Percentiles rank a stretch among this genome's conserved stretches.
Evolutionary conservation across 1,140 invertebrate genomes (phyloP).

Genomic region (Teleopsis dalmanni): DNA sequence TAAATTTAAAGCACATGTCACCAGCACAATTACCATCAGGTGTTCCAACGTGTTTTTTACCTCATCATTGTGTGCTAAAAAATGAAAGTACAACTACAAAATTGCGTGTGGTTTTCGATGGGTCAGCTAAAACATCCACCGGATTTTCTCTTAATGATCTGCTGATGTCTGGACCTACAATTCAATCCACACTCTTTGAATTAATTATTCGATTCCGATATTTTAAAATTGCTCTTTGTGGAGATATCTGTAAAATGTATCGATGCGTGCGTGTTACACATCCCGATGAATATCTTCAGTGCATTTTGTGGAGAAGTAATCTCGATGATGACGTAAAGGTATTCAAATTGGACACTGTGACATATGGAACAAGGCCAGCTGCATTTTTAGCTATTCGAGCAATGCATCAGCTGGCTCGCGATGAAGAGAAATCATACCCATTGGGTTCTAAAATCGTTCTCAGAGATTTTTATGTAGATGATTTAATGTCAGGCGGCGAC

Average conservation of each 20-base stretch:
- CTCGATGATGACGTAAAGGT: constrained; percentile 16
- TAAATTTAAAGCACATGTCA: constrained; percentile 1
- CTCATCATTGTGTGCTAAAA: constrained; percentile 8
- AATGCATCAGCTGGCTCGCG: constrained; percentile 30
- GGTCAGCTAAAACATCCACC: constrained; percentile 10
- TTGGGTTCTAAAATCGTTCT: constrained; percentile 5
- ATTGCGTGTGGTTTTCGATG: constrained; percentile 12
- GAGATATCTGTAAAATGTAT: constrained; percentile 45
- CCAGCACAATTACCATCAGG: no score
- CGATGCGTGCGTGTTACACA: constrained; percentile 37
- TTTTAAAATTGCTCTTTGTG: constrained; percentile 29
- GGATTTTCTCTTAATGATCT: constrained; percentile 20
- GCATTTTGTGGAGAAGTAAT: constrained; percentile 41
- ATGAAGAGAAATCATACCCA: constrained; percentile 19
- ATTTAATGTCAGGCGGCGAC: constrained; percentile 28
- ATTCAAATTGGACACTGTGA: constrained; percentile 20
- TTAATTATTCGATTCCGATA: constrained; percentile 38
- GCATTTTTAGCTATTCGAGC: constrained; percentile 26
- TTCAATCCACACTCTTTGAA: constrained; percentile 19
- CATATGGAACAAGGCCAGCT: constrained; percentile 23
- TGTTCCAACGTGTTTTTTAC: constrained; percentile 6
- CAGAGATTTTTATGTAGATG: constrained; percentile 42
- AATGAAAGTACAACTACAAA: constrained; percentile 17
- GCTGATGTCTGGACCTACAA: constrained; percentile 7
- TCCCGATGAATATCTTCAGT: constrained; percentile 36